Conservation (phyloP, 2,888 invertebrate genomes). For the Caenorhabditis japonica region DNA sequence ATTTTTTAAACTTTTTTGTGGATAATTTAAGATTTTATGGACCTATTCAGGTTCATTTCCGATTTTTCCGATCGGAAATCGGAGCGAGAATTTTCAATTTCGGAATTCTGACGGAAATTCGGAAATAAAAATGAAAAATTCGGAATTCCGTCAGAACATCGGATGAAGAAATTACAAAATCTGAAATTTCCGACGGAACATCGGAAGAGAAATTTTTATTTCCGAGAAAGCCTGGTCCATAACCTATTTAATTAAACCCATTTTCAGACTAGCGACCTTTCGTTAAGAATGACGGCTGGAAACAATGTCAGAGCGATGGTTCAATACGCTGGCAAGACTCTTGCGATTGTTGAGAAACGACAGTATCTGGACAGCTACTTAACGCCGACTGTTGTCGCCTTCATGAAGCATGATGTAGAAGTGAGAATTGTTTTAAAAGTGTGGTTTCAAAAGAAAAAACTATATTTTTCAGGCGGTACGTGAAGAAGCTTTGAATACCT, state of each 20-base stretch:
- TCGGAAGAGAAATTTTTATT: neutral
- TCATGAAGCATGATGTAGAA: constrained; percentile 46
- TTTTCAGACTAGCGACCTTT: constrained; percentile 63
- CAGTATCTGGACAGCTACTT: constrained; percentile 31
- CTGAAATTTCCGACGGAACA: too few species aligned
- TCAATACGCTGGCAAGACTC: constrained; percentile 36
- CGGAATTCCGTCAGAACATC: too few species aligned
- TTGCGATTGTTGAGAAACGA: constrained; percentile 26
- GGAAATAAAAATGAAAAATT: too few species aligned
- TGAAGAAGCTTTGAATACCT: constrained; percentile 86
- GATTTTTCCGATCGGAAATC: too few species aligned
- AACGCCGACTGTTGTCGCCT: constrained; percentile 32
- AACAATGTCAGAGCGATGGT: constrained; percentile 56
- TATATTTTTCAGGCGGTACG: constrained; percentile 83
- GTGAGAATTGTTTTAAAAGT: constrained; percentile 11
- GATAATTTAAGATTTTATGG: too few species aligned
- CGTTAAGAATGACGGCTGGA: constrained; percentile 62
- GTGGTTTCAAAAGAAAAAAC: neutral
- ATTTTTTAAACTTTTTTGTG: too few species aligned
- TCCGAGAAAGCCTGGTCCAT: too few species aligned
- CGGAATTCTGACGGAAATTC: too few species aligned
- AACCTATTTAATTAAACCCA: too few species aligned
- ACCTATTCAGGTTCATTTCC: too few species aligned
- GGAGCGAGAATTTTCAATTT: too few species aligned
- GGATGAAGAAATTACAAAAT: too few species aligned